Percentiles rank a stretch among this genome's conserved stretches.
Conservation (phyloP, 1,140 invertebrate genomes). For the Trachymyrmex septentrionalis region DNA sequence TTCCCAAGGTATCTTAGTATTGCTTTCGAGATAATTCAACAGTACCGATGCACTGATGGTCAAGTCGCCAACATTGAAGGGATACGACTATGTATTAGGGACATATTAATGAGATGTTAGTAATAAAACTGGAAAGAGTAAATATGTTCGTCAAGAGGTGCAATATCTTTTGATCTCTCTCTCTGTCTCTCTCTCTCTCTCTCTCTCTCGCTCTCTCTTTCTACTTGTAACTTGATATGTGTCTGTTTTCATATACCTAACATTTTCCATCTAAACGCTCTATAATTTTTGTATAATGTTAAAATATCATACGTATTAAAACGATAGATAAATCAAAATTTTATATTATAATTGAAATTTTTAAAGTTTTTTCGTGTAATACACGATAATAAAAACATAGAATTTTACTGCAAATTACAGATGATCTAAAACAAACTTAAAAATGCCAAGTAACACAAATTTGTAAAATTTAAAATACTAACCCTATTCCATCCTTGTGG, state of each 20-base stretch:
- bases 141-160: neutral
- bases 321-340: neutral
- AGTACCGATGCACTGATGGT: conserved; percentile 97
- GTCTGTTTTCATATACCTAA: neutral
- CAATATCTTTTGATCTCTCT: too few species aligned
- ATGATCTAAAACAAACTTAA: neutral
- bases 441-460: neutral
- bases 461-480: conserved; percentile 36
- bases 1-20: conserved; percentile 95
- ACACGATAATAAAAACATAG: neutral
- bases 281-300: neutral
- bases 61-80: conserved; percentile 94
- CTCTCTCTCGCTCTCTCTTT: too few species aligned
- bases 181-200: too few species aligned
- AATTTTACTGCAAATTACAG: neutral
- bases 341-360: neutral
- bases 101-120: neutral
- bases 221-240: neutral
- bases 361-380: neutral
- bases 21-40: conserved; percentile 97
- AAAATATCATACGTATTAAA: neutral
- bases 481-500: conserved; percentile 97
- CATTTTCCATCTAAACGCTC: neutral
- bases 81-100: conserved; percentile 85
- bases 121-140: neutral